These are phyloP conservation scores for Andrena dorsata DNA, from an alignment of 2,888 invertebrate species.

Conservation along the genomic window DNA sequence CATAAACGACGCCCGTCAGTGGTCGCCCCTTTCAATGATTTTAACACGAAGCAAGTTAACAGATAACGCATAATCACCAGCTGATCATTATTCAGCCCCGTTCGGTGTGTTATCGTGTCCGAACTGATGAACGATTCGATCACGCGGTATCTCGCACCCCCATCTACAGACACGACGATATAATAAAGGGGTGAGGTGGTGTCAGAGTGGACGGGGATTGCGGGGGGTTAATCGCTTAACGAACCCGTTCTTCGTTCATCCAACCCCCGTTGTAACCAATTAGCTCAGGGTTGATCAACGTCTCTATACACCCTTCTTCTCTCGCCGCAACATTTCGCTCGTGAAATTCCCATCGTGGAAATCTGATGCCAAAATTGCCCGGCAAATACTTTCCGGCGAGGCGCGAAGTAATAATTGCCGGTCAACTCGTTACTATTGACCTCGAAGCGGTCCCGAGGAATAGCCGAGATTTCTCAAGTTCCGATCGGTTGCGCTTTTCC, in stretches of 20 bases:
- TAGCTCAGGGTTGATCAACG: slow-evolving; percentile 1
- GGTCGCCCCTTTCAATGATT: slow-evolving; percentile 49
- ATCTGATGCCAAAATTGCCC: neutral
- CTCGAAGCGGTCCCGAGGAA: neutral
- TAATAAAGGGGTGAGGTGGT: slow-evolving; percentile 76
- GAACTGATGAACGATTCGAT: slow-evolving; percentile 81
- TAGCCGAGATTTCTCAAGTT: neutral
- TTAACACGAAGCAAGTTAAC: slow-evolving; percentile 78
- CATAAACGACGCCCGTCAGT: slow-evolving; percentile 24
- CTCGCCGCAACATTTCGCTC: neutral
- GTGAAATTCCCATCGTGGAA: neutral
- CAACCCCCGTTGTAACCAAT: slow-evolving; percentile 2
- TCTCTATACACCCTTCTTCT: neutral
- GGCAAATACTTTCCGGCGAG: neutral
- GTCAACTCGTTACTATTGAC: neutral
- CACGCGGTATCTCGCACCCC: slow-evolving; percentile 80
- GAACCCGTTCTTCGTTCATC: slow-evolving; percentile 3
- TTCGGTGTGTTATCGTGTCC: slow-evolving; percentile 84
- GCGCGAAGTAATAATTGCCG: neutral
- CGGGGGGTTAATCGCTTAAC: slow-evolving; percentile 39
- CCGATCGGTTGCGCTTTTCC: slow-evolving; percentile 17
- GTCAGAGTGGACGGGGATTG: slow-evolving; percentile 33
- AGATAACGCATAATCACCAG: slow-evolving; percentile 81
- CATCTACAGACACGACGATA: slow-evolving; percentile 81
- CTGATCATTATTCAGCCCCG: slow-evolving; percentile 82